A percentile compares a stretch with the other conserved stretches of the same genome.
These are phyloP conservation scores for Zaprionus vittiger DNA, from an alignment of 1,140 invertebrate genomes.

Conservation along the genomic window DNA sequence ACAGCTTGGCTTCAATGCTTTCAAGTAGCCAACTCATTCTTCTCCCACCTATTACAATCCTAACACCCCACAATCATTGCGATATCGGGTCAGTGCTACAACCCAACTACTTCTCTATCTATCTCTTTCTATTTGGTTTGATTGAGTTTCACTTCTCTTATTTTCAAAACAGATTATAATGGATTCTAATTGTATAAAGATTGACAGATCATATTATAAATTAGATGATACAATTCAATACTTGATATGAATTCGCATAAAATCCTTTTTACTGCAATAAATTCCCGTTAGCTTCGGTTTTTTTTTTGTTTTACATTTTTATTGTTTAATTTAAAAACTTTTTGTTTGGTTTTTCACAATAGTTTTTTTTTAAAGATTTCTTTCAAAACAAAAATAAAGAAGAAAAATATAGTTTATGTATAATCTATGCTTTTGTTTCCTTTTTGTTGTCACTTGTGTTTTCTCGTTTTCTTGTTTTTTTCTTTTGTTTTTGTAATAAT, in stretches of 20 bases:
- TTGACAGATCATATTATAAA: no score
- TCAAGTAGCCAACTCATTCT: no score
- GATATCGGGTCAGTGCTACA: no score
- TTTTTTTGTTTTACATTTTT: constrained; percentile 76
- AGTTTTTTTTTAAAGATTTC: constrained; percentile 61
- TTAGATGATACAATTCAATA: no score
- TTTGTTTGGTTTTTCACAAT: constrained; percentile 82
- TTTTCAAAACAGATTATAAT: no score
- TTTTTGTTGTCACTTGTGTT: constrained; percentile 41
- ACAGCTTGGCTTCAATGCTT: no score
- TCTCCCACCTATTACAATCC: no score
- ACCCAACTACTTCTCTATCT: background rate
- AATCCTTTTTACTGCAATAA: background rate
- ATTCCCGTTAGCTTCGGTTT: background rate
- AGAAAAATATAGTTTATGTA: constrained; percentile 74
- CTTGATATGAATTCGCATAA: background rate
- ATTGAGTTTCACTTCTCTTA: background rate
- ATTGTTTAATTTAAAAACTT: constrained; percentile 80
- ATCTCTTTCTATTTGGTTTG: background rate
- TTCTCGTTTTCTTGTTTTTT: constrained; percentile 33
- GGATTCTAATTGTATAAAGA: no score
- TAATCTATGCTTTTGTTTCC: constrained; percentile 61
- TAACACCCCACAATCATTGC: background rate
- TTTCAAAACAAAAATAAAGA: constrained; percentile 77
- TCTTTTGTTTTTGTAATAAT: constrained; percentile 50